Percentiles rank a stretch among this genome's conserved stretches.
phyloP scores from a whole-genome alignment of 92 coral and sea anemone species.

The Palythoa caribaeorum region DNA sequence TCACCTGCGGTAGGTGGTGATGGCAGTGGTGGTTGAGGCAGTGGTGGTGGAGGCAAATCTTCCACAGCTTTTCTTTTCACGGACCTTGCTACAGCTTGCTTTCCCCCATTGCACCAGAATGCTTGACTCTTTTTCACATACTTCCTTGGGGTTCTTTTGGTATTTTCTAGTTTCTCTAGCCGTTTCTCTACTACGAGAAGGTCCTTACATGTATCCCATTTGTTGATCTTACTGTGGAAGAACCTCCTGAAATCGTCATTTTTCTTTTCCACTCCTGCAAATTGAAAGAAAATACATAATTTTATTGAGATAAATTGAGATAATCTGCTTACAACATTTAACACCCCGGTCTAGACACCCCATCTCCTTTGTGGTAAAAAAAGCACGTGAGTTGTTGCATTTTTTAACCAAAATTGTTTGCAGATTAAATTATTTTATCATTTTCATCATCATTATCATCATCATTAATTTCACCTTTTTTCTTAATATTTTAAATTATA shows the following conservation, averaged over 20 bases:
- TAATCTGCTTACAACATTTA: neutral
- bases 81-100: slow-evolving; percentile 25
- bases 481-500: too few species aligned
- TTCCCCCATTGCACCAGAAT: slow-evolving; percentile 50
- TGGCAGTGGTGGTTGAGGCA: neutral
- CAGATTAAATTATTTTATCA: too few species aligned
- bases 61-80: slow-evolving; percentile 4
- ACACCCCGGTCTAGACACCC: too few species aligned
- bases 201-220: neutral
- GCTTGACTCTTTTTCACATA: slow-evolving; percentile 21
- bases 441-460: too few species aligned
- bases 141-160: slow-evolving; percentile 24
- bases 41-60: neutral
- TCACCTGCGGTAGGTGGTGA: neutral
- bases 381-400: too few species aligned
- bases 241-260: neutral
- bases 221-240: neutral
- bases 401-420: too few species aligned
- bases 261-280: neutral
- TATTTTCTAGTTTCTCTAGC: neutral
- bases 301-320: neutral
- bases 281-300: neutral
- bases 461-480: too few species aligned
- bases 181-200: slow-evolving; percentile 30
- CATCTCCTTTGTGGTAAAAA: too few species aligned